Percentiles rank a stretch among this genome's conserved stretches.
phyloP scores from a whole-genome alignment of 2,113 vertebrate genomes.

The Ancistrus triradiatus region DNA sequence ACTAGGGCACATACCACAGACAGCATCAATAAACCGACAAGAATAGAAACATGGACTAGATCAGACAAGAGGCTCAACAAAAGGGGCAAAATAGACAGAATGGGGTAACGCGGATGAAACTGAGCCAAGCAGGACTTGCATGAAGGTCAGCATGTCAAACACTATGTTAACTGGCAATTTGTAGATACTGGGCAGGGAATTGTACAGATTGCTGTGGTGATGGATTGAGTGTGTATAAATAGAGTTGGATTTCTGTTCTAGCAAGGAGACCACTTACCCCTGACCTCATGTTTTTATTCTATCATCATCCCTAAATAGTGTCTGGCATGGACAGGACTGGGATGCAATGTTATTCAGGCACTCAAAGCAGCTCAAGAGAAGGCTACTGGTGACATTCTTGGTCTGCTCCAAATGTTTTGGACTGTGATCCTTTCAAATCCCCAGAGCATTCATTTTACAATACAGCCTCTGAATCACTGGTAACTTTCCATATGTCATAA shows the following conservation, averaged over 20 bases:
- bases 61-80: too few species aligned
- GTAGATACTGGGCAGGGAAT: too few species aligned
- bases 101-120: too few species aligned
- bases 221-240: slow-evolving; percentile 2
- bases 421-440: background rate
- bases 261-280: background rate
- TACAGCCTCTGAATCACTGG: too few species aligned
- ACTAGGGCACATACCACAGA: slow-evolving; percentile 45
- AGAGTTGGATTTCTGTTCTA: slow-evolving; percentile 20
- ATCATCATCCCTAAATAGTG: slow-evolving; percentile 49
- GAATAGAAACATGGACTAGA: slow-evolving; percentile 60
- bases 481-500: too few species aligned
- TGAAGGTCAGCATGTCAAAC: too few species aligned
- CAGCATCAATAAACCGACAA: slow-evolving; percentile 45
- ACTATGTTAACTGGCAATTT: too few species aligned
- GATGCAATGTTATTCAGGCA: background rate
- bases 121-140: too few species aligned
- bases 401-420: background rate
- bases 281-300: slow-evolving; percentile 28
- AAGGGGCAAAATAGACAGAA: too few species aligned
- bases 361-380: slow-evolving; percentile 14
- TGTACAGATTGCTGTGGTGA: slow-evolving; percentile 22
- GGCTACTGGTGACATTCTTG: slow-evolving; percentile 15
- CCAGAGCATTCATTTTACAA: slow-evolving; percentile 14
- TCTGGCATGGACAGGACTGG: slow-evolving; percentile 25